Evolutionary conservation across 2,888 invertebrate genomes (phyloP).

Genomic region (Drosophila anceps): DNA sequence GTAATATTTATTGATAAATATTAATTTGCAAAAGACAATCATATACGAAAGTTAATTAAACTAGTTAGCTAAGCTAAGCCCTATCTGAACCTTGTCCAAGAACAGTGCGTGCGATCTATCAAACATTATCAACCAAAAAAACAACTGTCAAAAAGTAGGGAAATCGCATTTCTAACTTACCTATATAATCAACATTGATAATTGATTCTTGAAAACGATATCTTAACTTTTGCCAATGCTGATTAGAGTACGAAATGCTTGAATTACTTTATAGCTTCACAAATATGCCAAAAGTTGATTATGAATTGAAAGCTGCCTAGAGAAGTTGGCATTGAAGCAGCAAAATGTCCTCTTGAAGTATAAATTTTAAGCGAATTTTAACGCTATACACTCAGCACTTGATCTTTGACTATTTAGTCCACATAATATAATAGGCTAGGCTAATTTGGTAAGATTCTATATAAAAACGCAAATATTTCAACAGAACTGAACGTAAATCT

Average conservation of each 20-base stretch:
- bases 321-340: too few relatives aligned
- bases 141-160: neutral
- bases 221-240: neutral
- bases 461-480: too few relatives aligned
- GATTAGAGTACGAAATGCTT: neutral
- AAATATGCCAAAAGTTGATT: neutral
- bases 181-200: constrained; percentile 1
- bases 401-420: too few relatives aligned
- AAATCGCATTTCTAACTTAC: neutral
- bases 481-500: too few relatives aligned
- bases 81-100: neutral
- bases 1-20: neutral
- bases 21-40: neutral
- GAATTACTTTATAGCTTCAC: neutral
- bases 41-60: neutral
- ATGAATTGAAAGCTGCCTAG: neutral
- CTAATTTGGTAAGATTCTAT: too few relatives aligned
- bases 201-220: neutral
- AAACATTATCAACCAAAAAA: neutral
- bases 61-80: neutral
- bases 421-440: too few relatives aligned
- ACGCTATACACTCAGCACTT: too few relatives aligned
- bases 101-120: neutral
- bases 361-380: too few relatives aligned
- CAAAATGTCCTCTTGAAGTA: too few relatives aligned